Base-by-base conservation (phyloP, 1,140 invertebrate species). In the Proctacanthus coquilletti region DNA sequence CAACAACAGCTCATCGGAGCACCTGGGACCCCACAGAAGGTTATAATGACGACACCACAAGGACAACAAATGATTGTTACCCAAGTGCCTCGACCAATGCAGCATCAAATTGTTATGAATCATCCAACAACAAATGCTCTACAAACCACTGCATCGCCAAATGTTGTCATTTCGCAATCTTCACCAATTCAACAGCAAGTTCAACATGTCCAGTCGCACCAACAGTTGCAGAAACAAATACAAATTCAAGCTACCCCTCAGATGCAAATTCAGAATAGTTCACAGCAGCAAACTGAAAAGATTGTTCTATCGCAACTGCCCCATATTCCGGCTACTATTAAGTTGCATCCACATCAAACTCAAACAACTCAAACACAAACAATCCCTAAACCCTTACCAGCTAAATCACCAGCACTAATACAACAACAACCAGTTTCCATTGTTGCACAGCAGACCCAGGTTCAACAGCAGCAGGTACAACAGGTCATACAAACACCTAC, bases 51-150 rank as follows among this genome's bases (percentile, higher is more conserved):
- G n/a, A 74, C 73, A 2, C 69, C 69, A 0, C 73, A 75, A 42
- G 73, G 73, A 0, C 74, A 76, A 44, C 73, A 74, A 45, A 68
- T 75, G 8, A 65, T 76, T 17, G 72, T 75, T 5, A 68, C 66
- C 6, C 65, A 66, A 45, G 60, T 65, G 21, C 51, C 52, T 19
- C 42, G 47, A 10, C 45, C 53, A 6, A 25, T 45, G 15, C 45
- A 40, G 34, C 52, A 57, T 17, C 56, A 58, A 33, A 50, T 56
- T 10, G 55, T 56, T 31, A 49, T 59, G 1, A 55, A 52, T 18
- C 46, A 53, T 10, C 39, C 43, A 2, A 44, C 47, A n/a, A 41
- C 44, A 4, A 6, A 36, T 18, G 5, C 14, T 4, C 19, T 36
- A 11, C 21, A 30, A 25, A 18, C 3, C 21, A 13, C 10, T 13